Evolutionary conservation across 2,888 invertebrate species (phyloP), one percentile per base, ranked within the genome.

Genomic region (Andrena minutula): DNA sequence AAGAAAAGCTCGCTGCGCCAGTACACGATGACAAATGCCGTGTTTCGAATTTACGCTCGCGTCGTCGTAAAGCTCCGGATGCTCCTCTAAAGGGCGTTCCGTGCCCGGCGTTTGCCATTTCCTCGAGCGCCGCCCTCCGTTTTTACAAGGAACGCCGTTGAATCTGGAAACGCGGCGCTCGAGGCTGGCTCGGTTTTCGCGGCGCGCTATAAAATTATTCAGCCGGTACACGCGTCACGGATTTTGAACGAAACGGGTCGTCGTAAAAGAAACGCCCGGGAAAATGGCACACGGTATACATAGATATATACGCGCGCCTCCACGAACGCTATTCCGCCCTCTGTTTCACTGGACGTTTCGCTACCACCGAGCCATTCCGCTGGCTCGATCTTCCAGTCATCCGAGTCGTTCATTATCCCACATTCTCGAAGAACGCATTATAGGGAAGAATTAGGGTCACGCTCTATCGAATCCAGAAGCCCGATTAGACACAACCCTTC

Each of bases 201-300:
- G 68, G 47, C 51, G 64, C 61, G 73, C 76, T 63, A 60, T 76
- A 83, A 86, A 87, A 75, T 88, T 88, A 88, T 86, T 82, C 82
- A 78, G 64, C 66, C 71, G 66, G 63, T 71, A 75, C 76, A 82
- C 73, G 74, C 76, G 77, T 87, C 71, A 68, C 68, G 66, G 60
- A 69, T 84, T 82, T 77, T 47, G 77, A 71, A 61, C 64, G 60
- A 75, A 78, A 78, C 68, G 64, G 60, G 69, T 78, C 32, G 63
- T 73, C 56, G 74, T 79, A 71, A 85, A 87, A 70, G 63, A 73
- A 75, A 77, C 61, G 65, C 63, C 12, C 30, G 53, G 74, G 66
- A 66, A 84, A 79, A 73, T 73, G 47, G 75, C 23, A 56, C 56
- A 56, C 56, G 56, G 56, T 23, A 56, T 56, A 41, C 41, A 41